Evolutionary conservation across 2,888 invertebrate genomes (phyloP).

Genomic region (Ptilodon capucinus): DNA sequence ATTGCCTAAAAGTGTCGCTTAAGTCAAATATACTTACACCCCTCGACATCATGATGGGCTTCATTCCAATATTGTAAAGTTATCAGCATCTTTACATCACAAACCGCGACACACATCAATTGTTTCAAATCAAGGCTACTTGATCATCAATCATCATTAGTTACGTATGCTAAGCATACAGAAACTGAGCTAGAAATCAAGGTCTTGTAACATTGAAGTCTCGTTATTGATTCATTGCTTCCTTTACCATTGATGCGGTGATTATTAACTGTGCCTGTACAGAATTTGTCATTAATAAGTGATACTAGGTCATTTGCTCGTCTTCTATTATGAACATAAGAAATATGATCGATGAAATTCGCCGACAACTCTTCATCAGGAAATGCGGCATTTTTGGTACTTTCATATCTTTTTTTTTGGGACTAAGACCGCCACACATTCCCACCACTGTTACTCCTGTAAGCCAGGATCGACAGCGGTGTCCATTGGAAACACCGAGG

Average conservation of each 20-base stretch:
- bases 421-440: too few relatives aligned
- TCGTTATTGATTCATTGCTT: not conserved
- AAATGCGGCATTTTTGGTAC: too few relatives aligned
- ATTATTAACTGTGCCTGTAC: too few relatives aligned
- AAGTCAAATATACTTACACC: too few relatives aligned
- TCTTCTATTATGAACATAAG: too few relatives aligned
- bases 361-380: too few relatives aligned
- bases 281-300: not conserved
- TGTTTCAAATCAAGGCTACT: not conserved
- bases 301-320: not conserved
- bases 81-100: not conserved
- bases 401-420: too few relatives aligned
- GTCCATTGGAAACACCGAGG: too few relatives aligned
- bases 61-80: not conserved
- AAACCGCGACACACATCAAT: not conserved
- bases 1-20: too few relatives aligned
- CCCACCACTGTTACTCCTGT: too few relatives aligned
- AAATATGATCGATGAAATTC: too few relatives aligned
- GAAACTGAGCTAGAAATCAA: not conserved
- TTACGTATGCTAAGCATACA: not conserved
- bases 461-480: too few relatives aligned
- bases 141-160: not conserved
- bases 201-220: not conserved
- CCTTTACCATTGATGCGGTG: not conserved
- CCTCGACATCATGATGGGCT: not conserved